phyloP scores from a whole-genome alignment of 2,113 vertebrate genomes.

The Hippocampus guttulatus region DNA sequence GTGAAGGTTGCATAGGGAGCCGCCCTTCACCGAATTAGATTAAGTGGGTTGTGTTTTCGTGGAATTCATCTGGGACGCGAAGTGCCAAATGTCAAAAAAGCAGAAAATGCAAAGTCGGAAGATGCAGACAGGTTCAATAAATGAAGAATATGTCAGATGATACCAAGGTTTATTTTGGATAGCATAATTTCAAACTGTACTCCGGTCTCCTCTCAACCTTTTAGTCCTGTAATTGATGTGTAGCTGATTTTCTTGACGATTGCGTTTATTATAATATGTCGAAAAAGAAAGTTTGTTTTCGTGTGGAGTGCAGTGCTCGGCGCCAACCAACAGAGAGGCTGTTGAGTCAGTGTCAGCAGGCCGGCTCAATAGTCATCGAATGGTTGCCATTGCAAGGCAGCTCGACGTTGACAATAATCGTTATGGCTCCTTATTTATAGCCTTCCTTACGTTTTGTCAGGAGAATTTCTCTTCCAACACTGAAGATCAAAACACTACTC shows the following conservation, averaged over 20 bases:
- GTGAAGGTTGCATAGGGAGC: conserved; percentile 50
- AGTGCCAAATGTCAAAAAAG: conserved; percentile 34
- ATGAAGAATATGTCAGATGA: neutral
- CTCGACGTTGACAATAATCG: no score
- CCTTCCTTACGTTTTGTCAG: no score
- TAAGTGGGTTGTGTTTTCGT: conserved; percentile 47
- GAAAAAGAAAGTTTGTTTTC: neutral
- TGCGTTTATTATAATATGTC: neutral
- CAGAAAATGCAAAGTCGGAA: conserved; percentile 13
- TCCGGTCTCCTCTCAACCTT: neutral
- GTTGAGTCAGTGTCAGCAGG: no score
- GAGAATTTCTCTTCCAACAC: no score
- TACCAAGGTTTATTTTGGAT: neutral
- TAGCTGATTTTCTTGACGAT: neutral
- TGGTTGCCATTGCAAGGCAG: no score
- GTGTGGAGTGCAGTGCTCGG: neutral
- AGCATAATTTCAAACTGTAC: no score
- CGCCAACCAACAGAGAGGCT: no score
- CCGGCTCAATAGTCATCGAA: no score
- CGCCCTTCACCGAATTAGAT: conserved; percentile 51
- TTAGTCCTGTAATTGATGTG: no score
- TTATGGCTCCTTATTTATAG: no score
- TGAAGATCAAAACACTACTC: no score
- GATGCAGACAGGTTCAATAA: conserved; percentile 5
- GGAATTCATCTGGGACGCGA: conserved; percentile 34